These are phyloP conservation scores for Nymphalis polychloros DNA, from an alignment of 2,888 invertebrate species.

Conservation along the genomic window DNA sequence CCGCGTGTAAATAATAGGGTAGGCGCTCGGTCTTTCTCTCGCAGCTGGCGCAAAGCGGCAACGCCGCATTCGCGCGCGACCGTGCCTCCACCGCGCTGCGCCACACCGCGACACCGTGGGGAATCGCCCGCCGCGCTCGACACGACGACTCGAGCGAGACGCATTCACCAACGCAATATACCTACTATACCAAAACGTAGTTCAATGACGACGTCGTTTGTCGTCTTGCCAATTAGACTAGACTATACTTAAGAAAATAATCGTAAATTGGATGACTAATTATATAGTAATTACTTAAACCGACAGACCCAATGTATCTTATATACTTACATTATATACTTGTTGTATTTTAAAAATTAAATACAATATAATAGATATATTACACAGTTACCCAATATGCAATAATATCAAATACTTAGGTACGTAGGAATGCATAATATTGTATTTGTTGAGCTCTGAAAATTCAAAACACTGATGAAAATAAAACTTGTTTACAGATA, in stretches of 20 bases:
- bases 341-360: slow-evolving; percentile 6
- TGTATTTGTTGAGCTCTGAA: slow-evolving; percentile 43
- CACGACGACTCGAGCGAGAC: slow-evolving; percentile 60
- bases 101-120: slow-evolving; percentile 53
- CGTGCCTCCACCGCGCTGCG: slow-evolving; percentile 58
- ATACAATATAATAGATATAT: slow-evolving; percentile 9
- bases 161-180: slow-evolving; percentile 71
- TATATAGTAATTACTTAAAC: slow-evolving; percentile 1
- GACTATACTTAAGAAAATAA: slow-evolving; percentile 21
- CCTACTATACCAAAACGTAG: slow-evolving; percentile 59
- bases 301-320: slow-evolving; percentile 7
- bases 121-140: slow-evolving; percentile 50
- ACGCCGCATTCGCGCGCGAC: slow-evolving; percentile 64
- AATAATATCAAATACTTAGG: neutral
- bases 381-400: neutral
- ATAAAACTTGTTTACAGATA: slow-evolving; percentile 80
- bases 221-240: slow-evolving; percentile 22
- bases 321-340: slow-evolving; percentile 27
- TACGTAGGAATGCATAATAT: slow-evolving; percentile 8
- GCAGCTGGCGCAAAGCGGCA: slow-evolving; percentile 79
- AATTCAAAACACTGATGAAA: slow-evolving; percentile 64
- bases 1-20: slow-evolving; percentile 82
- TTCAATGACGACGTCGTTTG: slow-evolving; percentile 31
- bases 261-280: neutral
- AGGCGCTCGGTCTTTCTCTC: slow-evolving; percentile 80